Evolutionary conservation across 2,797 vertebrate species (phyloP).

Genomic region (Sylvilagus floridanus): DNA sequence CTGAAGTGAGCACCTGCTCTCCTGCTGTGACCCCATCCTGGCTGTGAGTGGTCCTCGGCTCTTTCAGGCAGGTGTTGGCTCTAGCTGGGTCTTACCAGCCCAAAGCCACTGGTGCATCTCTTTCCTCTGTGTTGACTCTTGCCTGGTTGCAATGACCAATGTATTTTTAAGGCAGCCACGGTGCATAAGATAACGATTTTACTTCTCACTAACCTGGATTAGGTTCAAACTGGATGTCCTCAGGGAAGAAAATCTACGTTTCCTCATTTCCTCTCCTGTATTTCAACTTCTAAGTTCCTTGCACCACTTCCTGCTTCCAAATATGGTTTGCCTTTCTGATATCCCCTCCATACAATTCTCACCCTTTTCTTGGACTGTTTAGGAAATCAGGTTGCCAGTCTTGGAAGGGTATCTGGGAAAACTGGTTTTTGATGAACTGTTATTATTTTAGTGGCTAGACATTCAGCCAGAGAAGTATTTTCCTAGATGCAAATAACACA

Average conservation of each 20-base stretch:
- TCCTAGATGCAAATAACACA: conserved; percentile 53
- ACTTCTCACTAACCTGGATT: conserved; percentile 33
- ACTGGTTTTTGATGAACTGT: conserved; percentile 50
- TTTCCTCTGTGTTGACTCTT: background rate
- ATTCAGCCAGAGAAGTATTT: conserved; percentile 62
- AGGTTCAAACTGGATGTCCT: background rate
- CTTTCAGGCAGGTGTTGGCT: background rate
- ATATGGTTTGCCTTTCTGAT: background rate
- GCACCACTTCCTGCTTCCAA: background rate
- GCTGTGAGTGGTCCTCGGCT: background rate
- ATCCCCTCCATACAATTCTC: background rate
- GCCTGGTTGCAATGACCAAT: background rate
- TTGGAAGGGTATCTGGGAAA: conserved; percentile 24
- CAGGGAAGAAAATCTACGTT: background rate
- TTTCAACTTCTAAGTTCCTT: conserved; percentile 28
- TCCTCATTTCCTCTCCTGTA: background rate
- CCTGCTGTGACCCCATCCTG: background rate
- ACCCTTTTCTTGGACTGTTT: background rate
- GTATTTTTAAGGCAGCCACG: conserved; percentile 15
- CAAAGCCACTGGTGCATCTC: background rate
- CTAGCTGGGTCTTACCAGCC: background rate
- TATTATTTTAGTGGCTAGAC: conserved; percentile 68
- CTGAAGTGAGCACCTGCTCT: background rate
- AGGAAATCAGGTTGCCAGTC: conserved; percentile 54
- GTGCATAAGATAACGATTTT: conserved; percentile 23